A percentile compares a stretch with the other conserved stretches of the same genome.
Evolutionary conservation across 2,113 vertebrate genomes (phyloP).

Genomic region (Nyctereutes procyonoides): DNA sequence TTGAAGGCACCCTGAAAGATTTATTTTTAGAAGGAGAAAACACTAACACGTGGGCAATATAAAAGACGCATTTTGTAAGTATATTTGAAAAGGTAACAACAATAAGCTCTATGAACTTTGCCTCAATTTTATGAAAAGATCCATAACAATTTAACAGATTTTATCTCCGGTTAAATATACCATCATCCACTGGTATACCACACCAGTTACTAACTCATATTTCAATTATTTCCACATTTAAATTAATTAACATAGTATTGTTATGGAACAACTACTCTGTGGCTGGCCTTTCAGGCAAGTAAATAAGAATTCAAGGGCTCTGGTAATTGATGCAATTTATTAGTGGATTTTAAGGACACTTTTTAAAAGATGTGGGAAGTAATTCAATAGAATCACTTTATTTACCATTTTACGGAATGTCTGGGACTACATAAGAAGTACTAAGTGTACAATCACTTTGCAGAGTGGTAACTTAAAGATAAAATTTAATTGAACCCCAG

Average conservation of each 20-base stretch:
- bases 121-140: background rate
- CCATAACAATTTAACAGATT: background rate
- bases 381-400: background rate
- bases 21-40: background rate
- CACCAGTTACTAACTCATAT: background rate
- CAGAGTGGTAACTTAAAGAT: constrained; percentile 21
- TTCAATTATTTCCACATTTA: constrained; percentile 18
- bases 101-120: background rate
- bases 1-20: background rate
- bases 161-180: constrained; percentile 14
- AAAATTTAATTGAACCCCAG: background rate
- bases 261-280: background rate
- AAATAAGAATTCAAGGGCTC: background rate
- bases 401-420: constrained; percentile 22
- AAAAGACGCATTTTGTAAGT: constrained; percentile 18
- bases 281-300: background rate
- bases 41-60: background rate
- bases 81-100: background rate
- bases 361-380: background rate
- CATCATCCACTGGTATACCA: background rate
- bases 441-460: background rate
- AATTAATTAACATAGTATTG: background rate
- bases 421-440: background rate
- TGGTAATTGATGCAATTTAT: background rate
- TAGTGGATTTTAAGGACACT: background rate